Evolutionary conservation across 2,888 invertebrate genomes (phyloP), one percentile per base, ranked within the genome.

Genomic region (Melanostoma scalare): DNA sequence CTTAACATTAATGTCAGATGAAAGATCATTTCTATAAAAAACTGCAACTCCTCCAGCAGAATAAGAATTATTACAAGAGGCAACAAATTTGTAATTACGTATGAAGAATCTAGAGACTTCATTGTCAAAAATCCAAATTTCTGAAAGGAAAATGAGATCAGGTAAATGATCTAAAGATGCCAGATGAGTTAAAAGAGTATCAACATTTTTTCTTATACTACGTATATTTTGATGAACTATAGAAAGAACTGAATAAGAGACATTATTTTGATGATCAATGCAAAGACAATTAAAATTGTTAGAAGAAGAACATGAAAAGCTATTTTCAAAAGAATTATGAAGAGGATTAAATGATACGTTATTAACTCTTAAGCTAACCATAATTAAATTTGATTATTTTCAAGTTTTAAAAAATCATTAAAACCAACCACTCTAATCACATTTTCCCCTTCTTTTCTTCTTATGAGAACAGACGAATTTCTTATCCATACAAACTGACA

Each of bases 211-310:
- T 53, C 71, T 3, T 20, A 72, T 36, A 30, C 61, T 72, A 33
- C 61, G 71, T 10, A 71, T 63, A 48, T 61, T 72, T 63, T 72
- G 63, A 50, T 72, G 72, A 30, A 55, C n/a, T 6, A 46, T 38
- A 38, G 56, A 65, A 60, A 60, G 40, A 10, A 50, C 50, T 1
- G 71, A 71, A 36, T 4, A 52, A 5, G 9, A n/a, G 8, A 42
- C 40, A 65, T 35, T 58, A 20, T 46, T 48, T 42, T 2, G 9
- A 74, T 65, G 56, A 5, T 74, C 48, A 52, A 56, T 63, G 33
- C 73, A 73, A 56, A 73, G 35, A 50, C 74, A 65, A 33, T 65
- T 63, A 6, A 56, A 10, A 65, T 44, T 36, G 61, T 72, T 42
- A 72, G 56, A 33, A 38, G 58, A 30, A 50, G 38, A 58, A 50